phyloP scores from a whole-genome alignment of 2,888 invertebrate species.

The Dryococelus australis region DNA sequence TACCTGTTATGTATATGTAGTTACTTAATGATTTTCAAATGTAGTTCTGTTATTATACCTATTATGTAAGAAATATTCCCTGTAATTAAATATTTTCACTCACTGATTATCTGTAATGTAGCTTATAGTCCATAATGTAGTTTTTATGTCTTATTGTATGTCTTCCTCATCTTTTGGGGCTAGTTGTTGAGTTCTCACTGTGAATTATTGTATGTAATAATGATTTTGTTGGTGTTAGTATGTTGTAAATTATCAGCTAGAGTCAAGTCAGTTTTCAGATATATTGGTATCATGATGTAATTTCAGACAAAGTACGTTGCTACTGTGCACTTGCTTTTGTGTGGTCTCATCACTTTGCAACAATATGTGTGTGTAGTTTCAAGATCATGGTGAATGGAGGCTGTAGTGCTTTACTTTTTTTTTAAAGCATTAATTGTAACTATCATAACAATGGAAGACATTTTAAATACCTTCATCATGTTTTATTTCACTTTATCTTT shows the following conservation, averaged over 20 bases:
- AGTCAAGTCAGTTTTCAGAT: not conserved
- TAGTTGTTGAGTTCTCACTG: slow-evolving; percentile 34
- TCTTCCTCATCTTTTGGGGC: slow-evolving; percentile 43
- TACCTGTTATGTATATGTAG: slow-evolving; percentile 42
- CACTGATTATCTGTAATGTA: slow-evolving; percentile 43
- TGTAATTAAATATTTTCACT: slow-evolving; percentile 35
- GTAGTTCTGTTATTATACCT: slow-evolving; percentile 44
- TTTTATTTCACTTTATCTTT: not conserved
- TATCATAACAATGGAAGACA: not conserved
- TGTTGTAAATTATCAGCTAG: not conserved
- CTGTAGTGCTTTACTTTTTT: not conserved
- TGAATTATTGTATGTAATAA: slow-evolving; percentile 3
- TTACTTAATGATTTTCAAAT: slow-evolving; percentile 45
- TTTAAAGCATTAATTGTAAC: not conserved
- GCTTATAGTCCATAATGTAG: slow-evolving; percentile 36
- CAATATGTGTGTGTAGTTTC: not conserved
- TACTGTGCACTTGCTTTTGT: not conserved
- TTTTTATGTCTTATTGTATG: slow-evolving; percentile 44
- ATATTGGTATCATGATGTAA: not conserved
- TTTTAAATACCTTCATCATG: not conserved
- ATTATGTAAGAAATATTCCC: slow-evolving; percentile 42
- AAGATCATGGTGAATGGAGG: not conserved
- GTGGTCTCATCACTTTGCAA: not conserved
- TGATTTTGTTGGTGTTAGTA: slow-evolving; percentile 3
- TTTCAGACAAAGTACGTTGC: not conserved